phyloP scores from a whole-genome alignment of 1,140 invertebrate species.

The Chymomyza costata region DNA sequence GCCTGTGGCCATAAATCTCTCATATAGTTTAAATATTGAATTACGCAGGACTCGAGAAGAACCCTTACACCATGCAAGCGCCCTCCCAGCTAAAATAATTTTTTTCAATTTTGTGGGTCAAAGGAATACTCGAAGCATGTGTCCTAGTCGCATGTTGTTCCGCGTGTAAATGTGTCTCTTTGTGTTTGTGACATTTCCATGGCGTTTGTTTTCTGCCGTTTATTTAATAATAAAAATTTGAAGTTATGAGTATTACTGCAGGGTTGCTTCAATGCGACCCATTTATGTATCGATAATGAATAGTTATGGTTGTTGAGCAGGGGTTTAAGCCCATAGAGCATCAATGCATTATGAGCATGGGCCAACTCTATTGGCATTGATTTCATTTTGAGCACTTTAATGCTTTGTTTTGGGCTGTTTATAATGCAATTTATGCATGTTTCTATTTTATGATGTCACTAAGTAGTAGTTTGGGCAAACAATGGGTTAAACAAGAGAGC shows the following conservation, averaged over 20 bases:
- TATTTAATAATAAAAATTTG: slow-evolving; percentile 67
- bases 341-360: slow-evolving; percentile 13
- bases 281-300: slow-evolving; percentile 72
- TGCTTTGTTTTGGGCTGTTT: slow-evolving; percentile 56
- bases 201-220: slow-evolving; percentile 57
- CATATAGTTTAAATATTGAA: slow-evolving; percentile 74
- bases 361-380: slow-evolving; percentile 5
- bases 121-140: slow-evolving; percentile 51
- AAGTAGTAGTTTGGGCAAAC: slow-evolving; percentile 26
- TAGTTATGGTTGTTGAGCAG: slow-evolving; percentile 60
- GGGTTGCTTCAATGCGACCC: slow-evolving; percentile 20
- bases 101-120: slow-evolving; percentile 66
- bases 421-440: slow-evolving; percentile 69
- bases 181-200: slow-evolving; percentile 47
- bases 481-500: slow-evolving; percentile 61
- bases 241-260: slow-evolving; percentile 56
- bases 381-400: slow-evolving; percentile 21
- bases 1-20: slow-evolving; percentile 71
- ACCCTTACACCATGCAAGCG: slow-evolving; percentile 28
- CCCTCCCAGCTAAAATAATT: slow-evolving; percentile 18
- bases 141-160: too few relatives aligned
- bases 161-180: slow-evolving; percentile 18
- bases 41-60: slow-evolving; percentile 58
- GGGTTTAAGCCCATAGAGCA: neutral
- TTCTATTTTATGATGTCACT: slow-evolving; percentile 42